Percentiles rank a stretch among this genome's conserved stretches.
These are phyloP conservation scores for Dusona sp. DNA, from an alignment of 2,888 invertebrate species.

Conservation along the genomic window DNA sequence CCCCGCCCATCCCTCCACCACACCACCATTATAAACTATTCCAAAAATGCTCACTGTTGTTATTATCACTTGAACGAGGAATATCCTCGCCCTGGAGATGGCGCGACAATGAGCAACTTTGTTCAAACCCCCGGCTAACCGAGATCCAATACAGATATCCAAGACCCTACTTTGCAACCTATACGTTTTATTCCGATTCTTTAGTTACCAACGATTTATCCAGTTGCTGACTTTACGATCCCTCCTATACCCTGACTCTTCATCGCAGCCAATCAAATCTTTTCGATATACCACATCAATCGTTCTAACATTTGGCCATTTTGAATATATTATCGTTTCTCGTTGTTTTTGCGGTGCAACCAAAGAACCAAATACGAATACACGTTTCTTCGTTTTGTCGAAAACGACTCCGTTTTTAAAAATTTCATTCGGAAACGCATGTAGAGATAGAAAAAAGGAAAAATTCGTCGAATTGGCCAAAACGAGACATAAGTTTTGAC, in stretches of 20 bases:
- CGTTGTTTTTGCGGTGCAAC: not conserved
- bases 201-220: no score
- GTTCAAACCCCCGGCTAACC: conserved; percentile 54
- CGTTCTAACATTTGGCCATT: not conserved
- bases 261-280: not conserved
- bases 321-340: not conserved
- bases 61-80: conserved; percentile 76
- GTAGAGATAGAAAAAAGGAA: no score
- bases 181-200: conserved; percentile 1
- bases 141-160: conserved; percentile 21
- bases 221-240: not conserved
- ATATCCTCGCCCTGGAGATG: conserved; percentile 45
- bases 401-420: no score
- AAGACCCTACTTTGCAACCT: conserved; percentile 1
- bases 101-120: conserved; percentile 72
- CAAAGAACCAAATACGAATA: no score
- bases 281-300: not conserved
- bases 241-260: not conserved
- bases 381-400: no score
- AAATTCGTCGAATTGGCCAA: not conserved
- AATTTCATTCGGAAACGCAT: no score
- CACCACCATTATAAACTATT: conserved; percentile 75
- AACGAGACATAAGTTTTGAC: not conserved
- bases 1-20: no score
- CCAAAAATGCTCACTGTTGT: conserved; percentile 80